Evolutionary conservation across 2,113 vertebrate species (phyloP).

Genomic region (Megaptera novaeangliae): DNA sequence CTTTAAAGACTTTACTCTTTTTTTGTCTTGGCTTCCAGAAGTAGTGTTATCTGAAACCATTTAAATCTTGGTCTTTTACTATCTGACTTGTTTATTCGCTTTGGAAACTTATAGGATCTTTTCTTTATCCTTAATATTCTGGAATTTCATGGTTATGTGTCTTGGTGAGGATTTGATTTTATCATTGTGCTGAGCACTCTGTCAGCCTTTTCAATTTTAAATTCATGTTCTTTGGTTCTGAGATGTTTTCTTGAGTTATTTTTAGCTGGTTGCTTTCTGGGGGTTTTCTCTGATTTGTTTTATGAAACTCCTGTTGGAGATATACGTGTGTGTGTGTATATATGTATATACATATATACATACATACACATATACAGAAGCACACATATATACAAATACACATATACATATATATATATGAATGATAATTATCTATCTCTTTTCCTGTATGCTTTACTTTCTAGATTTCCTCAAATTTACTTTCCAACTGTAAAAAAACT

Average conservation of each 20-base stretch:
- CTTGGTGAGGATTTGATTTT: neutral
- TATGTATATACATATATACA: neutral
- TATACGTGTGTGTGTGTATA: neutral
- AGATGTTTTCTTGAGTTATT: neutral
- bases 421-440: neutral
- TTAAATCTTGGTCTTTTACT: neutral
- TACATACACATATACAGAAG: neutral
- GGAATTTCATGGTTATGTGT: neutral
- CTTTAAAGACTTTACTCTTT: neutral
- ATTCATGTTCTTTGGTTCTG: neutral
- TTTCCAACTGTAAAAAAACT: neutral
- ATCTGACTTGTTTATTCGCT: neutral
- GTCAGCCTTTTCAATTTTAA: neutral
- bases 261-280: neutral
- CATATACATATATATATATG: neutral
- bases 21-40: neutral
- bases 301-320: neutral
- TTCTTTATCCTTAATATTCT: neutral
- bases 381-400: neutral
- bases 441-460: neutral
- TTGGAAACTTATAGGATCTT: neutral
- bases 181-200: neutral
- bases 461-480: neutral
- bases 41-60: neutral
- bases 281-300: neutral